Base-by-base conservation (phyloP, 2,113 vertebrate genomes). In the Phyllostomus hastatus region DNA sequence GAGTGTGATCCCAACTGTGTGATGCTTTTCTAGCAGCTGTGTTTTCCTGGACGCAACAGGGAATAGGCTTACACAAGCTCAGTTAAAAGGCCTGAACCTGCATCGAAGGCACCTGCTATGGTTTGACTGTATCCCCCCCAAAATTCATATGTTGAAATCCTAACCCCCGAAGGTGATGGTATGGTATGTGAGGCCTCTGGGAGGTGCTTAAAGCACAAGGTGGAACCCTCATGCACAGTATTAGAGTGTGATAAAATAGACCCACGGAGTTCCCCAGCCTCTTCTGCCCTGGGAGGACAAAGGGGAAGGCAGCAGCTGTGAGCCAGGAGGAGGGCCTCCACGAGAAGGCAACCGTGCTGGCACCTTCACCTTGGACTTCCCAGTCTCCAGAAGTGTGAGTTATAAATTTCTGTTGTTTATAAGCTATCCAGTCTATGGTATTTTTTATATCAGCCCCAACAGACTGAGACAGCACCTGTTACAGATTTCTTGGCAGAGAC, bases 1-100 rank as follows among this genome's bases (percentile, higher is more conserved):
- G 17, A 1, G 1, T 38, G 38, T 41, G 54, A 52, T 38, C 61
- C 1, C 16, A 7, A 6, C 19, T 33, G 4, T 1, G 26, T 7
- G 28, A 52, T 24, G 11, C 33, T 46, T 5, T 31, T 76, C 46
- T 1, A 67, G 33, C 28, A 70, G 12, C 50, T 33, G 0, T 38
- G 17, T 22, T 73, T 82, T 95, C 26, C 20, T 48, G 35, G n/a
- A 16, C 24, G 16, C n/a, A 50, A 0, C 4, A 4, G 28, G 48
- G 38, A n/a, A 16, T 54, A 15, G 17, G 48, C 17, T 2, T 46
- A 19, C 35, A 31, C 41, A 41, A 38, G 19, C 43, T 69, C 38
- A 22, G 28, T 28, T 28, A 19, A 72, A n/a, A 88, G 70, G 12
- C 41, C 54, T 7, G 28, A 41, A 12, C 72, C 38, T 92, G 57